Percentiles rank a stretch among this genome's conserved stretches.
These are phyloP conservation scores for Limnephilus rhombicus DNA, from an alignment of 2,888 invertebrate genomes.

Conservation along the genomic window DNA sequence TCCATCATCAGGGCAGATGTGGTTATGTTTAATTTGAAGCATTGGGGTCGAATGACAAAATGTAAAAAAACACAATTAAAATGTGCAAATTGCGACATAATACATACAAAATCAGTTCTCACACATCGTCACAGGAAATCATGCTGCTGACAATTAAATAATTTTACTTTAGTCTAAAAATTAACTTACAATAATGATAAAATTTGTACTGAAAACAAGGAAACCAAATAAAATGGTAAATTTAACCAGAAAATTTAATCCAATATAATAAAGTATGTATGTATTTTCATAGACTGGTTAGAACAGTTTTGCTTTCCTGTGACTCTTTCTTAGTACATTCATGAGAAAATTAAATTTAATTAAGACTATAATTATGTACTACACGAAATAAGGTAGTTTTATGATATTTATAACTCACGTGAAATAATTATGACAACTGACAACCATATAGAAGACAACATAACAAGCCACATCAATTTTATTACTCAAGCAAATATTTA, in stretches of 20 bases:
- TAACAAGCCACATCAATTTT: neutral
- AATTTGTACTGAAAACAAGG: neutral
- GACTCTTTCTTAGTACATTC: neutral
- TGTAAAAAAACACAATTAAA: neutral
- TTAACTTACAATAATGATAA: neutral
- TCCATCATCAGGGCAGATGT: no score
- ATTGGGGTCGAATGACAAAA: neutral
- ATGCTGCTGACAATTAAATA: neutral
- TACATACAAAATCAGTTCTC: neutral
- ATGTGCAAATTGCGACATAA: no score
- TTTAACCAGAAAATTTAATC: neutral
- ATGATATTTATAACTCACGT: neutral
- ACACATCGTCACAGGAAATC: neutral
- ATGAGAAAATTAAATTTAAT: neutral
- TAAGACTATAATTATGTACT: neutral
- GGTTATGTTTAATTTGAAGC: neutral
- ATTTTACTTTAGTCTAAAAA: neutral
- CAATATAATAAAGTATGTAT: neutral
- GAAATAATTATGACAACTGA: neutral
- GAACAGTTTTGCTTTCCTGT: neutral
- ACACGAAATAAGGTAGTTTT: neutral
- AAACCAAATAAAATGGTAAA: neutral
- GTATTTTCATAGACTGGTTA: neutral
- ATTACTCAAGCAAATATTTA: neutral
- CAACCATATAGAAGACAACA: neutral